Evolutionary conservation across 1,140 invertebrate genomes (phyloP), one percentile per base, ranked within the genome.

Genomic region (Tetragnatha versicolor): DNA sequence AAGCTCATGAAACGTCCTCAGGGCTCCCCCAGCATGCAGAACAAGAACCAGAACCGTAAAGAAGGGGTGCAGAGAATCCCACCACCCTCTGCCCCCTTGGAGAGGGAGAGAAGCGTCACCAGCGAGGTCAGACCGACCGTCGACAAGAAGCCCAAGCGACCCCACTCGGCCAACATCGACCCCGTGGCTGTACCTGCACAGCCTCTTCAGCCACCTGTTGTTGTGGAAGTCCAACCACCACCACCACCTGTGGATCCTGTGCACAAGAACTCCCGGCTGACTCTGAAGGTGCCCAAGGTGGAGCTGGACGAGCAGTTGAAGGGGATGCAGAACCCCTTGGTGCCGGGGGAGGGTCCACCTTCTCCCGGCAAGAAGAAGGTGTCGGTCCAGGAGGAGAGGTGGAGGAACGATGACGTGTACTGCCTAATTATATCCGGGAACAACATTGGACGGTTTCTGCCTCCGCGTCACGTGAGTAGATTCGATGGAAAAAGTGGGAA

Each of bases 401-500:
- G 73, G 60, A 76, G 58, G 61, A 47, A 17, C 42, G 12, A 17
- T 61, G 58, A 76, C 61, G 73, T 61, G 22, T 42, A 49, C 47
- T 76, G 73, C 73, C 73, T 76, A 63, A 66, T 76, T 66, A 65
- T 76, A 76, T 31, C 60, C 22, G 60, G 73, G 17, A 76, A 65
- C 27, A 76, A 76, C 73, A 76, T 76, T 76, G 73, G 73, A 39
- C 73, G 73, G 20, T 76, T 65, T 49, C 22, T 76, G 42, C 73
- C 73, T 42, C 60, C 73, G n/a, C 73, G 73, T 35, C 73, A 76
- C 61, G 73, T 76, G 61, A 76, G 73, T 76, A 76, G 31, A 27
- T n/a, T n/a, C n/a, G n/a, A n/a, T n/a, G n/a, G n/a, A n/a, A n/a
- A n/a, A 37, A 75, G 49, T 47, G 29, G 53, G 55, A 65, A 51